Percentiles rank a stretch among this genome's conserved stretches.
These are phyloP conservation scores for Steatornis caripensis DNA, from an alignment of 2,113 vertebrate species.

Conservation along the genomic window DNA sequence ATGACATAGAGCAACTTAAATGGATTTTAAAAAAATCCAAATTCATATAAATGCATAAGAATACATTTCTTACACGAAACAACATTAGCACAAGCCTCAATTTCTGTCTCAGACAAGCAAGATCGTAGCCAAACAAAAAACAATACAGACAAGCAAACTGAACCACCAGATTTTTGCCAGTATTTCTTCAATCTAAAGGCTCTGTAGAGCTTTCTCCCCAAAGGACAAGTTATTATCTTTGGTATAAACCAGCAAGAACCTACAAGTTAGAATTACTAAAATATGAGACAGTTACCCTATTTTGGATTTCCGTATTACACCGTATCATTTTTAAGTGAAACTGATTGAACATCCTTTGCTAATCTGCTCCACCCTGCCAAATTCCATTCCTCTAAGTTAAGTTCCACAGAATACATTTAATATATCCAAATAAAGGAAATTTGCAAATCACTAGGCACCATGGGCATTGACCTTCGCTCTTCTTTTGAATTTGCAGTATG, in stretches of 20 bases:
- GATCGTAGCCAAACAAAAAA: neutral
- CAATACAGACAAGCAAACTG: neutral
- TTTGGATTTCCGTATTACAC: neutral
- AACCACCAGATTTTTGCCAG: neutral
- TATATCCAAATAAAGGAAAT: constrained; percentile 46
- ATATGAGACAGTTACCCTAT: neutral
- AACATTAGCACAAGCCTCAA: neutral
- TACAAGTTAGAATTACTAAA: neutral
- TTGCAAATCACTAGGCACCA: constrained; percentile 45
- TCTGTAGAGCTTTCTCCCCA: neutral
- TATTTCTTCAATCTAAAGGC: neutral
- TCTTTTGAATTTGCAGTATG: constrained; percentile 62
- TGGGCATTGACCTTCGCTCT: constrained; percentile 61
- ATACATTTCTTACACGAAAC: neutral
- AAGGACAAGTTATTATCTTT: neutral
- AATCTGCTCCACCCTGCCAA: neutral
- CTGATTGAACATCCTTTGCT: neutral
- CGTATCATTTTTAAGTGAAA: neutral
- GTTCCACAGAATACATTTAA: constrained; percentile 37
- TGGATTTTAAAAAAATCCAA: neutral
- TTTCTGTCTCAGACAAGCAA: neutral
- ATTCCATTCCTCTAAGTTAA: neutral
- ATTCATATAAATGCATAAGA: neutral
- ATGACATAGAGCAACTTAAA: neutral
- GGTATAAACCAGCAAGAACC: neutral